Base-by-base conservation (phyloP, 2,888 invertebrate genomes). In the Lithodes maja region DNA sequence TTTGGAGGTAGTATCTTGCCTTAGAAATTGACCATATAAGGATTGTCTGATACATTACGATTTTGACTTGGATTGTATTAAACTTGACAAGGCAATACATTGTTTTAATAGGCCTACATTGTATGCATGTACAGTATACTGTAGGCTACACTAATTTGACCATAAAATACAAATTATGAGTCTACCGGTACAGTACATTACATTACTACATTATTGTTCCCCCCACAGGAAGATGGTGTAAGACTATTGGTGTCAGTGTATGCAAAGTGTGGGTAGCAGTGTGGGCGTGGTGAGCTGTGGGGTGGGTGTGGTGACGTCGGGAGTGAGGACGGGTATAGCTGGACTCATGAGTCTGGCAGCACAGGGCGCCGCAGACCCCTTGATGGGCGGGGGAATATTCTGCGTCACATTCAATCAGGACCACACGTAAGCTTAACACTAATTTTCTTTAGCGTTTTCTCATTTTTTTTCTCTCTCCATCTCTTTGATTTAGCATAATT, bases 401-500 rank as follows among this genome's bases (percentile, higher is more conserved):
- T 98, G 97, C 94, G 98, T 98, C 93, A 98, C 98, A 95, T 99
- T 99, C 94, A 99, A 99, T 94, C 99, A 99, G 94, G 99, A 99
- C 50, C 83, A 83, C 33, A 80, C 89, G 89, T 89, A 68, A 88
- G 87, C 79, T 7, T 33, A 33, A 2, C 61, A 61, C 61, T 5
- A 61, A 7, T 61, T 61, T 5, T 61, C 12, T 5, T 61, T 61
- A 61, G 5, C 12, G 12, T 61, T 61, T 33, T 33, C 33, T 33
- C 33, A 33, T 33, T 33, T 33, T 33, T 33, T 33, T 33, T 33
- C 33, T 33, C 33, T 33, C 33, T 33, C 33, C 33, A 33, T 33
- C 33, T 33, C 33, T 33, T 33, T 33, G 33, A 33, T 33, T 33
- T 33, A 33, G 33, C 33, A 33, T 33, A 33, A 33, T 33, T 33